Conservation (phyloP, 53 echinoderm and acorn worm genomes). For the Temnopleurus reevesii region DNA sequence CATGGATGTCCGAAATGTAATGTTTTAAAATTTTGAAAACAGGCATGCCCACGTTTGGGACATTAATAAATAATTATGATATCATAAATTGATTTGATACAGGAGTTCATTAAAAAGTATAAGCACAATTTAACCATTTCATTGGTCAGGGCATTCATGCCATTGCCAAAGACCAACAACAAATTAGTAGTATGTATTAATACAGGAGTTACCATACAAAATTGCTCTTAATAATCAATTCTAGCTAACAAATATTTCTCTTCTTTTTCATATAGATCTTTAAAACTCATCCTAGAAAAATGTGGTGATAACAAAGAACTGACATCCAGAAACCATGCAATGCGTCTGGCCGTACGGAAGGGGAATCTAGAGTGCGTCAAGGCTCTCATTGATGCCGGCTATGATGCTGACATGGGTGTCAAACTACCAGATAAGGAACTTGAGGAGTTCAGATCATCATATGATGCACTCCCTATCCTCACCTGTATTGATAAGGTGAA, state of each 20-base stretch:
- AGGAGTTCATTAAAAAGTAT: too few relatives aligned
- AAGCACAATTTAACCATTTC: too few relatives aligned
- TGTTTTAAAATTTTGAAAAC: too few relatives aligned
- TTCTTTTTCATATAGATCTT: background rate
- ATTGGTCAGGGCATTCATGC: too few relatives aligned
- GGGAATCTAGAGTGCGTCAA: background rate
- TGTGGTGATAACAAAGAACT: background rate
- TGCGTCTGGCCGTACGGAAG: slow-evolving; percentile 6
- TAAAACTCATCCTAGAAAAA: background rate
- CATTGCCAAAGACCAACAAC: too few relatives aligned
- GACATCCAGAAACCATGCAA: slow-evolving; percentile 10
- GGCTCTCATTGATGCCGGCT: slow-evolving; percentile 4
- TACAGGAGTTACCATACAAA: too few relatives aligned
- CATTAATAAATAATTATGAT: too few relatives aligned
- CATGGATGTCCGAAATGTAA: too few relatives aligned
- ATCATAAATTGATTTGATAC: too few relatives aligned
- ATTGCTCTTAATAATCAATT: too few relatives aligned
- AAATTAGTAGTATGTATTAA: too few relatives aligned
- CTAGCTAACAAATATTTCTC: background rate
- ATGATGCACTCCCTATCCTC: background rate
- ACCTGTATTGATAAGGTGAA: background rate
- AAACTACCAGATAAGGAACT: slow-evolving; percentile 21
- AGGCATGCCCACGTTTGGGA: too few relatives aligned
- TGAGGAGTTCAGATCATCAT: background rate
- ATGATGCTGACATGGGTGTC: slow-evolving; percentile 34